A percentile compares a stretch with the other conserved stretches of the same genome.
phyloP scores from a whole-genome alignment of 2,797 vertebrate species.

The Myoxocephalus aenaeus region DNA sequence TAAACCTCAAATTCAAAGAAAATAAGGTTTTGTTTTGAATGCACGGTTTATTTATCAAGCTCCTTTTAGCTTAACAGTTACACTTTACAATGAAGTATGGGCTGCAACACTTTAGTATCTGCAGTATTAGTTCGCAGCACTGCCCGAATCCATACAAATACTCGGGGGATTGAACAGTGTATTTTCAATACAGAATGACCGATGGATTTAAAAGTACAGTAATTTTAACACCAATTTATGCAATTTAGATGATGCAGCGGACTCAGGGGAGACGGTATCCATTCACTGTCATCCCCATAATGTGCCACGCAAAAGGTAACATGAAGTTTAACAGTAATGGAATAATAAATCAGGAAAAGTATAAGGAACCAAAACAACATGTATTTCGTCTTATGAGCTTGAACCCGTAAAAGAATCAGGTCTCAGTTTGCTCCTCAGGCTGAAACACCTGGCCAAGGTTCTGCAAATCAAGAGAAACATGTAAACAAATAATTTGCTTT shows the following conservation, averaged over 20 bases:
- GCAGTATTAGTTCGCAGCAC: neutral
- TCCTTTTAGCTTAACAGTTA: constrained; percentile 13
- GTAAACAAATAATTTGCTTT: neutral
- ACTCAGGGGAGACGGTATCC: constrained; percentile 2
- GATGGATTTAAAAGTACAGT: constrained; percentile 2
- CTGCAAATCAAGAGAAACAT: constrained; percentile 34
- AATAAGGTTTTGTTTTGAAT: constrained; percentile 27
- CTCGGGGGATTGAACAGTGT: neutral
- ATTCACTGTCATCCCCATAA: neutral
- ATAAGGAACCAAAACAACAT: constrained; percentile 3
- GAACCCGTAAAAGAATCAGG: constrained; percentile 7
- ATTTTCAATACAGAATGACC: neutral
- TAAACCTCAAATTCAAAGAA: constrained; percentile 21
- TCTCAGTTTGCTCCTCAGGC: constrained; percentile 31
- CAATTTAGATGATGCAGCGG: neutral
- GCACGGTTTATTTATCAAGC: constrained; percentile 5
- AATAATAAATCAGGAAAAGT: constrained; percentile 1
- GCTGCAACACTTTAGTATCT: constrained; percentile 1
- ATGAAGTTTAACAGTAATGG: neutral
- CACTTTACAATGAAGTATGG: constrained; percentile 3
- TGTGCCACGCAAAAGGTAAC: constrained; percentile 4
- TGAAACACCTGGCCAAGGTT: neutral
- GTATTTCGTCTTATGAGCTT: neutral
- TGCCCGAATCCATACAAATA: constrained; percentile 13
- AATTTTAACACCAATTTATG: neutral